Conservation (phyloP, 1,140 invertebrate genomes). For the Lasioglossum albipes region DNA sequence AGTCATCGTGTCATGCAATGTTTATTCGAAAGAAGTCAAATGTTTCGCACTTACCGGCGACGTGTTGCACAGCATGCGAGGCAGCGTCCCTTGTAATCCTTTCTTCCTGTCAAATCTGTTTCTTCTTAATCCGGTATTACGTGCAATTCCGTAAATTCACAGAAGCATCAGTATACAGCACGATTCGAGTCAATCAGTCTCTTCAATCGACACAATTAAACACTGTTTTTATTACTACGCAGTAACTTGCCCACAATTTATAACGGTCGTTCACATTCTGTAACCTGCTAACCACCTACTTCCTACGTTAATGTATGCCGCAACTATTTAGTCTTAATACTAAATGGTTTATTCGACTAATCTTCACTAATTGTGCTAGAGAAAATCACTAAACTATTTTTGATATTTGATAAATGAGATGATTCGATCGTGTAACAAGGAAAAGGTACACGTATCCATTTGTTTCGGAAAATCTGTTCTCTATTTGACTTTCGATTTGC, state of each 20-base stretch:
- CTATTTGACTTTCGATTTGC: not conserved
- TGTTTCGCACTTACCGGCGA: not conserved
- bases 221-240: too few relatives aligned
- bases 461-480: not conserved
- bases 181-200: conserved; percentile 6
- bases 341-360: not conserved
- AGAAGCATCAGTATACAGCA: not conserved
- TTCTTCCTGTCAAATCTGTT: conserved; percentile 26
- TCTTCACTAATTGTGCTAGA: not conserved
- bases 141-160: conserved; percentile 34
- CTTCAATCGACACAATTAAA: not conserved
- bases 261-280: not conserved
- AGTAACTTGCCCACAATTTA: not conserved
- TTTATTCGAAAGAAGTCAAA: not conserved
- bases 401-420: not conserved
- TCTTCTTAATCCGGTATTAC: conserved; percentile 14
- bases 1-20: too few relatives aligned
- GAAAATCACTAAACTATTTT: not conserved
- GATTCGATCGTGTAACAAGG: too few relatives aligned
- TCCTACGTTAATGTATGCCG: not conserved
- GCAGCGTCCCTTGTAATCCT: conserved; percentile 42
- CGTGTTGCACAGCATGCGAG: not conserved
- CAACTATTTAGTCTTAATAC: not conserved
- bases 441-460: not conserved
- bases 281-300: not conserved